Conservation (phyloP, 2,888 invertebrate genomes). For the Ypsolopha sequella region DNA sequence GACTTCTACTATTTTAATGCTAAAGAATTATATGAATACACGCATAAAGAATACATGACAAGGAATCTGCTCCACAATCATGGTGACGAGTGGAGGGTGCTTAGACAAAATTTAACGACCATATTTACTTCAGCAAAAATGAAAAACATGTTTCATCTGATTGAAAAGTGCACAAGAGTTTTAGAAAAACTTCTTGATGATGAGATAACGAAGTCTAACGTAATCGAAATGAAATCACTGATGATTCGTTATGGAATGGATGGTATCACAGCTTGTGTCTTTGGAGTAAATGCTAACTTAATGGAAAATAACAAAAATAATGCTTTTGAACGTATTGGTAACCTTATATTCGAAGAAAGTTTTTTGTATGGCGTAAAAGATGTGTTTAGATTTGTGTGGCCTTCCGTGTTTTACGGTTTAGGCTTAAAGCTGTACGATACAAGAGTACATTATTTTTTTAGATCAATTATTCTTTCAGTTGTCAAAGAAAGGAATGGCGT, state of each 20-base stretch:
- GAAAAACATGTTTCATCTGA: conserved; percentile 24
- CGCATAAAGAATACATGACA: conserved; percentile 15
- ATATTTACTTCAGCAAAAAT: conserved; percentile 22
- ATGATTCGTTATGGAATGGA: conserved; percentile 24
- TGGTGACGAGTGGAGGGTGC: conserved; percentile 22
- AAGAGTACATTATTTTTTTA: conserved; percentile 20
- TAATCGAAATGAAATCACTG: conserved; percentile 13
- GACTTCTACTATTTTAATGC: conserved; percentile 23
- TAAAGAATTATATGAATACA: conserved; percentile 17
- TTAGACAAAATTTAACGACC: conserved; percentile 22
- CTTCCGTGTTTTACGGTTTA: conserved; percentile 22
- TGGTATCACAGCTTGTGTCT: conserved; percentile 23
- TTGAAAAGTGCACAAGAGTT: conserved; percentile 16
- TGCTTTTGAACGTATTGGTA: conserved; percentile 21
- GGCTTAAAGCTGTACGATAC: conserved; percentile 17
- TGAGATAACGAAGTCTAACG: conserved; percentile 7
- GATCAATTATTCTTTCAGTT: conserved; percentile 1
- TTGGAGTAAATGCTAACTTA: conserved; percentile 24
- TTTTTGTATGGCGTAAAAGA: conserved; percentile 13
- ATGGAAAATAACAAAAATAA: conserved; percentile 19
- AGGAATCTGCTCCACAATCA: conserved; percentile 20
- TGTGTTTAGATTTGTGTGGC: conserved; percentile 22
- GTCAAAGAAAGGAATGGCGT: conserved; percentile 9
- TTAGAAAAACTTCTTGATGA: conserved; percentile 16
- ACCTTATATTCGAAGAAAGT: conserved; percentile 15